Percentiles rank a stretch among this genome's conserved stretches.
Conservation (phyloP, 2,113 vertebrate genomes). For the Carlito syrichta region DNA sequence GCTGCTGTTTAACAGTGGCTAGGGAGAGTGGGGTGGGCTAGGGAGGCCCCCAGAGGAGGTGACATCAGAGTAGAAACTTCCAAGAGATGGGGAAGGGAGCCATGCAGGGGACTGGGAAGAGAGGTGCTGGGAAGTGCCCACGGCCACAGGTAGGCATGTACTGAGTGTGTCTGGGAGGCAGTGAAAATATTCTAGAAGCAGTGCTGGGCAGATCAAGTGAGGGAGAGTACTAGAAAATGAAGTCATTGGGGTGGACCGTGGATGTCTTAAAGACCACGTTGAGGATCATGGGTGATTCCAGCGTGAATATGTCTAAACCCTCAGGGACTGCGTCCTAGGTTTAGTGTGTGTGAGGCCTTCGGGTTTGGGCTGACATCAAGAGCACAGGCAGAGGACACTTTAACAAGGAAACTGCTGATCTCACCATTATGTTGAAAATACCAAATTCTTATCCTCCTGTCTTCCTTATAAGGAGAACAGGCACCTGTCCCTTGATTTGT, state of each 20-base stretch:
- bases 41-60: neutral
- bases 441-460: no score
- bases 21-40: accelerated
- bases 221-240: neutral
- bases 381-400: accelerated
- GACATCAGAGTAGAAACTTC: neutral
- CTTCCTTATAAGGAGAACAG: neutral
- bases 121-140: no score
- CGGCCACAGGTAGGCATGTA: accelerated
- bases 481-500: neutral
- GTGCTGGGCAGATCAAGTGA: neutral
- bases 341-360: accelerated
- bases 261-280: accelerated
- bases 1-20: neutral
- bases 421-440: no score
- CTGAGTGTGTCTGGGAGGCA: neutral
- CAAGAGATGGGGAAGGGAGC: neutral
- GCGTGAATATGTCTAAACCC: accelerated
- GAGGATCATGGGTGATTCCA: neutral
- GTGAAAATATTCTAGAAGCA: neutral
- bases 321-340: accelerated
- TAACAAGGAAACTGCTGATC: accelerated
- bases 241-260: accelerated
- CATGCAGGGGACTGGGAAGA: accelerated
- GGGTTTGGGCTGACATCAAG: accelerated